Base-by-base conservation (phyloP, 2,113 vertebrate species). In the Oncorhynchus masou region DNA sequence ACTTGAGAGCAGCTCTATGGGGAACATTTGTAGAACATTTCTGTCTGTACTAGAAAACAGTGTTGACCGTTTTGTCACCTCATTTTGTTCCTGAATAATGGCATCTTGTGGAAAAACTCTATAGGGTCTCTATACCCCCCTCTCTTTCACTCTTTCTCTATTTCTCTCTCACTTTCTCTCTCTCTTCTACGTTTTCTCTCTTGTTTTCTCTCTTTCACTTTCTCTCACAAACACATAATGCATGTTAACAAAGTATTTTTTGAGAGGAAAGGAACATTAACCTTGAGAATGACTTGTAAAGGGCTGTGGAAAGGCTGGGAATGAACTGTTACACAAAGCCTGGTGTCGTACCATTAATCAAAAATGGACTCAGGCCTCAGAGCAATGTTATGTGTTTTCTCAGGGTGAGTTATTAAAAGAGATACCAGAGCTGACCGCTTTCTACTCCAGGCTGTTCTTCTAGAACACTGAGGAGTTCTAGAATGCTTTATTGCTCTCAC, bases 321-420 rank as follows among this genome's bases (percentile, higher is more conserved):
- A 60, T 79, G 51, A 75, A 80, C 80, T 83, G 49, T 86, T 89
- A 89, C 69, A 87, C 68, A 86, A 90, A 62, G 74, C 74, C 76
- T 70, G 86, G 85, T 88, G 64, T 87, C 16, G 16, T 54, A 54
- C 16, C 90, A 89, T 95, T 93, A 91, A 91, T 95, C 93, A 89
- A 79, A 54, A 73, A 76, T 20, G 79, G 75, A 76, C 82, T 79
- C 82, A 34, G 88, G 81, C 88, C 90, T 86, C 29, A 68, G 88
- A 91, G 88, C 85, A 78, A 84, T 89, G 88, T 88, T 92, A 76
- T 73, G 59, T n/a, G 6, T 57, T 85, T 92, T 93, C 91, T 92
- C 85, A 84, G 86, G 84, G 80, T 85, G 77, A 93, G 85, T 91
- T 92, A 91, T 88, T 92, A 86, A 90, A 79, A 65, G 79, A 88